Conservation (phyloP, 2,888 invertebrate genomes). For the Glaucopsyche alexis region DNA sequence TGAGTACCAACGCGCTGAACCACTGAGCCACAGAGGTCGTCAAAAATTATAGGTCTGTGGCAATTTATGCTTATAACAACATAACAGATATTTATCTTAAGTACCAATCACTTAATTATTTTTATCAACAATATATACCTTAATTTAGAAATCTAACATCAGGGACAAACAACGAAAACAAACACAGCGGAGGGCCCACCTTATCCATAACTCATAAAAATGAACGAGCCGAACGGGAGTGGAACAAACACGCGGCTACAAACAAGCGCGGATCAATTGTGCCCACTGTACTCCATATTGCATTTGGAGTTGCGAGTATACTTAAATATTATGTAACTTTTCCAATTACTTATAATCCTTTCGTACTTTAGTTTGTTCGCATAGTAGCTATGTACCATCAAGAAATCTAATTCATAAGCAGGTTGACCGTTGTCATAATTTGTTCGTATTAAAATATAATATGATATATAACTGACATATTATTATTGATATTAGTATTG, state of each 20-base stretch:
- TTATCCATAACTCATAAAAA: conserved; percentile 76
- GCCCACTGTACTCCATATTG: conserved; percentile 31
- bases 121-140: conserved; percentile 4
- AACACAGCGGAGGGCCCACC: conserved; percentile 64
- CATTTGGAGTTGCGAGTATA: conserved; percentile 4
- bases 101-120: not conserved
- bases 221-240: conserved; percentile 63
- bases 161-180: conserved; percentile 56
- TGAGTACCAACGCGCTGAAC: too few species aligned
- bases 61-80: not conserved
- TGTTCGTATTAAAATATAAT: too few species aligned
- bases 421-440: too few species aligned
- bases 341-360: not conserved
- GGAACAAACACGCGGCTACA: conserved; percentile 60
- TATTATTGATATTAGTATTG: too few species aligned
- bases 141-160: conserved; percentile 37
- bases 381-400: too few species aligned
- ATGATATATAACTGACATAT: too few species aligned
- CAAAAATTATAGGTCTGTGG: too few species aligned
- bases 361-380: too few species aligned
- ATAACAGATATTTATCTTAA: not conserved
- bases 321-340: not conserved
- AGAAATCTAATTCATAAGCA: too few species aligned
- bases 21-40: too few species aligned
- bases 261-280: conserved; percentile 49